Conservation (phyloP, 2,797 vertebrate genomes). For the Notoglanidium macrostoma region DNA sequence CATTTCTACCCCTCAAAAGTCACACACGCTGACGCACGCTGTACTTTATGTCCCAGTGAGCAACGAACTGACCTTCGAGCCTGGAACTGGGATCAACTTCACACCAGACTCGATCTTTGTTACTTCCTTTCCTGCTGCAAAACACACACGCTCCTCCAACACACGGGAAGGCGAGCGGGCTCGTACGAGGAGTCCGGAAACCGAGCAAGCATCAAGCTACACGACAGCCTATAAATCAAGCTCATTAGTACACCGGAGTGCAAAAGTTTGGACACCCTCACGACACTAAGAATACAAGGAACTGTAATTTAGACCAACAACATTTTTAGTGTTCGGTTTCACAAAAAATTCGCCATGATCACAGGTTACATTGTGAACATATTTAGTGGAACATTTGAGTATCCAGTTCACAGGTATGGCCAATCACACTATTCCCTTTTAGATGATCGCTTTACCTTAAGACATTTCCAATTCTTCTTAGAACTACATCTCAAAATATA, state of each 20-base stretch:
- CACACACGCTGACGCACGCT: neutral
- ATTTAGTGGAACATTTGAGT: neutral
- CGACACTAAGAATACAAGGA: neutral
- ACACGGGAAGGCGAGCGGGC: neutral
- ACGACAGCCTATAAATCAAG: neutral
- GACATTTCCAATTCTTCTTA: neutral
- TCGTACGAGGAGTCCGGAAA: neutral
- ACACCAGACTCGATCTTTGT: neutral
- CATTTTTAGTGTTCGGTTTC: neutral
- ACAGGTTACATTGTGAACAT: neutral
- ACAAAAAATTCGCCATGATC: too few species aligned
- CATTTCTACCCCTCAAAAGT: neutral
- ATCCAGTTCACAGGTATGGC: neutral
- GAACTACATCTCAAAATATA: neutral
- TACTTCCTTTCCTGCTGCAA: neutral
- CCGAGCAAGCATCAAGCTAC: too few species aligned
- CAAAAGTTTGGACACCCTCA: neutral
- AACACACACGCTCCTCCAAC: neutral
- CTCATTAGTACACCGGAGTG: neutral
- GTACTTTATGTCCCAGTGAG: neutral
- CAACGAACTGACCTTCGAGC: conserved; percentile 6
- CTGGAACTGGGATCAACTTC: neutral
- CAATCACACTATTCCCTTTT: neutral
- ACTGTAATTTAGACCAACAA: neutral
- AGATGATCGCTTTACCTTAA: neutral